A percentile compares a stretch with the other conserved stretches of the same genome.
Conservation (phyloP, 2,113 vertebrate genomes). For the Phoxinus phoxinus region DNA sequence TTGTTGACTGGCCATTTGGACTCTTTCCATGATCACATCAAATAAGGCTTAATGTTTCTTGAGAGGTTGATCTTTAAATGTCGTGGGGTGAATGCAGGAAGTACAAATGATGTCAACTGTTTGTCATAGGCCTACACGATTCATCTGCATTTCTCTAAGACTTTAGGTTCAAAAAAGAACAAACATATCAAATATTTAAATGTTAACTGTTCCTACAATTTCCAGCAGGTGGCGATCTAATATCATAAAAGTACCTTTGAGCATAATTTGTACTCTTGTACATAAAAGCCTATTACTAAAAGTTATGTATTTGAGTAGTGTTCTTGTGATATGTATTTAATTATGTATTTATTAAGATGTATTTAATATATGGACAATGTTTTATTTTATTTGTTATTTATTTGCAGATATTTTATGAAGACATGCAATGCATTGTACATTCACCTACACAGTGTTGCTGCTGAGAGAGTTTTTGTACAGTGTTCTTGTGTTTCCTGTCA, state of each 20-base stretch:
- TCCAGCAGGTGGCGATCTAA: background rate
- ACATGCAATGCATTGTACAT: background rate
- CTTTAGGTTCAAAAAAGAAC: too few species aligned
- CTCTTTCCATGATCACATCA: background rate
- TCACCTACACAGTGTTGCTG: background rate
- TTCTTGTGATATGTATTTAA: background rate
- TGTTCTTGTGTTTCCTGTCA: background rate
- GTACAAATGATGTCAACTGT: background rate
- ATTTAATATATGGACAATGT: background rate
- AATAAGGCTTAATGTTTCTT: background rate
- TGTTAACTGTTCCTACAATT: background rate
- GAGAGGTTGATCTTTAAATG: background rate
- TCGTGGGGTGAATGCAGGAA: background rate
- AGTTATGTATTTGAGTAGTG: background rate
- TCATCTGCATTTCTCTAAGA: background rate
- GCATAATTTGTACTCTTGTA: background rate
- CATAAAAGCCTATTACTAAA: background rate
- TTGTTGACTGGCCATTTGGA: background rate
- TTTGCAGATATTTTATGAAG: background rate
- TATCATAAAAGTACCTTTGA: background rate
- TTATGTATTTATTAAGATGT: background rate
- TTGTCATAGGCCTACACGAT: background rate
- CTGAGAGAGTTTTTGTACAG: background rate
- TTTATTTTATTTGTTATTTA: background rate
- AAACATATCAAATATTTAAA: too few species aligned